Evolutionary conservation across 2,888 invertebrate genomes (phyloP), one percentile per base, ranked within the genome.

Genomic region (Cremastinae sp.): DNA sequence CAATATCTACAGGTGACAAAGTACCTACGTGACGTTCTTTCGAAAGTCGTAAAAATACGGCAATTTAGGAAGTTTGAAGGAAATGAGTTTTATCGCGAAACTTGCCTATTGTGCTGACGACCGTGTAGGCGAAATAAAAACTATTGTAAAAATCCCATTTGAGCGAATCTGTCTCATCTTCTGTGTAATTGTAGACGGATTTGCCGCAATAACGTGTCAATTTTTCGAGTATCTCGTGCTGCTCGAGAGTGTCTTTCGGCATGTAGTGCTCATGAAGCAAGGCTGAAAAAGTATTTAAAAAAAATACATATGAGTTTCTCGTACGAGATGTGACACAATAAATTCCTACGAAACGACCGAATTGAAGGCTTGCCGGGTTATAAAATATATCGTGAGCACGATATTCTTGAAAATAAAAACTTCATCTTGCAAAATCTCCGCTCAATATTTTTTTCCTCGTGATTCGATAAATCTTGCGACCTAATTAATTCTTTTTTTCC

Each of bases 131-230:
- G 89, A 97, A 97, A 90, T 97, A 97, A 86, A 97, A 94, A 0
- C 97, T 95, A 90, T 97, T 97, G 89, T 96, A 97, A 90, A 95
- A 97, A 85, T 96, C 96, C 97, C 97, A 97, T 85, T 92, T 93
- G 74, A 92, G 91, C 0, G 93, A 93, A 39, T 93, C 93, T 7
- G 90, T 91, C 64, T 93, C 93, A 75, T 92, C 92, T 0, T 92
- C 92, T 1, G 93, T 93, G 83, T 93, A 92, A 75, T 90, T 90
- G 84, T 93, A 92, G 83, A 96, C 93, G 0, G 95, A 93, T 83
- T 94, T 95, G 28, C 94, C 95, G 84, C 96, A 96, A 86, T 95
- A 96, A 7, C 92, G 91, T 0, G 93, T 92, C 7, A 96, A 90
- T 83, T 92, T 93, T 4, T 91, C 88, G 35, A 94, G 90, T 39